Evolutionary conservation across 2,113 vertebrate species (phyloP).

Genomic region (Sitta europaea): DNA sequence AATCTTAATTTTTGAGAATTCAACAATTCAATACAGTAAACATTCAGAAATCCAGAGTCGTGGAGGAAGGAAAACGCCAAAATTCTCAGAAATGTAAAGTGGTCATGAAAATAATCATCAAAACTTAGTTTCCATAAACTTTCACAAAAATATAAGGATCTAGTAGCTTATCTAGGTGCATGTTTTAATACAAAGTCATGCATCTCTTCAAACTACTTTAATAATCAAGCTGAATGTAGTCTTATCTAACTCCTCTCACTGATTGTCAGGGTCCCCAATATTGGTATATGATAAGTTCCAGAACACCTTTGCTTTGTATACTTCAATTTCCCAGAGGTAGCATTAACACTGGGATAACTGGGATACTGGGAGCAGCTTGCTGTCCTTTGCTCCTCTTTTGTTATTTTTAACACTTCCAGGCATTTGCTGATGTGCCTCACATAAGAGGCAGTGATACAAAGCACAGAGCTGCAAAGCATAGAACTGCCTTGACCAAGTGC

Average conservation of each 20-base stretch:
- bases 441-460: neutral
- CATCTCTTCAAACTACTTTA: neutral
- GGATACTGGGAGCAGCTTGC: neutral
- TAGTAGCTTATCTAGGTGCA: neutral
- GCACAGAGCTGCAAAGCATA: accelerated
- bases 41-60: neutral
- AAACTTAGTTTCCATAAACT: neutral
- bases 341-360: neutral
- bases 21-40: neutral
- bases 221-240: neutral
- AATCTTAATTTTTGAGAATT: neutral
- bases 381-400: neutral
- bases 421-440: neutral
- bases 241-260: neutral
- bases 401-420: neutral
- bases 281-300: accelerated
- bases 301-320: neutral
- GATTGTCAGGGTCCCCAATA: neutral
- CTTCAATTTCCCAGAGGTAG: neutral
- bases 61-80: neutral
- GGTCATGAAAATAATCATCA: neutral
- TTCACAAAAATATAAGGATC: neutral
- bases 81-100: neutral
- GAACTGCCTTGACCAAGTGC: neutral
- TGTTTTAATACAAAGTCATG: neutral